These are phyloP conservation scores for Valencia hispanica DNA, from an alignment of 2,797 vertebrate genomes.

Conservation along the genomic window DNA sequence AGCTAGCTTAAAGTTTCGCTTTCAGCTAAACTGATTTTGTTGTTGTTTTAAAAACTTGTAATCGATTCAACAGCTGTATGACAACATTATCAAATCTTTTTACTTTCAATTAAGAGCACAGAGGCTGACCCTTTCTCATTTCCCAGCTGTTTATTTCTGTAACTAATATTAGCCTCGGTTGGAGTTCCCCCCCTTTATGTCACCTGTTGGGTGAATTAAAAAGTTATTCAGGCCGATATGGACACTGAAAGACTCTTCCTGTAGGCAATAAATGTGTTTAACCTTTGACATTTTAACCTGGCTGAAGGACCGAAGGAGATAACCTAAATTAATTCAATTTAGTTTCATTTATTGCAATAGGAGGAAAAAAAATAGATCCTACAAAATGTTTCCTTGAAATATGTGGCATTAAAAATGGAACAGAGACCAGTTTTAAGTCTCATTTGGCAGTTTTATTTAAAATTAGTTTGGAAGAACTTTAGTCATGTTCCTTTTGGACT, in stretches of 20 bases:
- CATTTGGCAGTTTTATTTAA: background rate
- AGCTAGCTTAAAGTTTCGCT: conserved; percentile 51
- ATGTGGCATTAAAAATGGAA: too few species aligned
- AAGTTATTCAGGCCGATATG: background rate
- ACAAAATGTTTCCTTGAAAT: background rate
- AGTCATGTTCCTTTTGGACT: background rate
- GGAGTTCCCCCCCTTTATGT: conserved; percentile 33
- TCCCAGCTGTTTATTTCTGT: background rate
- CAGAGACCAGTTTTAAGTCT: background rate
- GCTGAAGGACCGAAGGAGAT: background rate
- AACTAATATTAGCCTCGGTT: conserved; percentile 18
- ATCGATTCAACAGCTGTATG: background rate
- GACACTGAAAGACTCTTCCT: background rate
- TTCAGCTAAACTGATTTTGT: conserved; percentile 26
- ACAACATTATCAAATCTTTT: fast-evolving
- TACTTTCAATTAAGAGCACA: background rate
- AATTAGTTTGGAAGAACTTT: background rate
- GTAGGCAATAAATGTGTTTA: background rate
- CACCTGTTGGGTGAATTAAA: background rate
- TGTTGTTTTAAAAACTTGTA: background rate
- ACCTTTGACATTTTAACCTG: background rate
- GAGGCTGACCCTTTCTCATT: background rate
- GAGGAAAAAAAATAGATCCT: background rate
- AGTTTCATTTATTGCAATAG: background rate
- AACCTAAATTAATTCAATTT: background rate